Conservation (phyloP, 2,888 invertebrate species). For the Eugnorisma glareosa region DNA sequence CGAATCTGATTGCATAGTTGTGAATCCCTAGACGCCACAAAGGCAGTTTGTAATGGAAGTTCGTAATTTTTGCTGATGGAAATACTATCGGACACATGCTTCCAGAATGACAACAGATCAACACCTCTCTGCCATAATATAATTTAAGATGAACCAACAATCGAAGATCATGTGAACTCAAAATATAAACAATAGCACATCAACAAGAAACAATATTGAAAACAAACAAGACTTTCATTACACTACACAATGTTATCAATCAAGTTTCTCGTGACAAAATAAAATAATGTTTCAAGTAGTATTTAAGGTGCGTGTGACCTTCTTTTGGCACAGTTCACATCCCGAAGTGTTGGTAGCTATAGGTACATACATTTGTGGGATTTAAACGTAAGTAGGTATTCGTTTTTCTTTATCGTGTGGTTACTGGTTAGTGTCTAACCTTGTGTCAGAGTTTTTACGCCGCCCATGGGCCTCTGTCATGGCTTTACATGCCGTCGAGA, state of each 20-base stretch:
- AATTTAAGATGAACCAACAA: constrained; percentile 5
- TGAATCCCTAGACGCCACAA: too few relatives aligned
- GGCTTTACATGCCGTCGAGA: too few relatives aligned
- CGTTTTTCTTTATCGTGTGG: too few relatives aligned
- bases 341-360: background rate
- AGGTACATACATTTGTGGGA: background rate
- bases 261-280: background rate
- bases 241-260: background rate
- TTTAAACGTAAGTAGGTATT: background rate
- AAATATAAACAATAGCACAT: constrained; percentile 13
- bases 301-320: background rate
- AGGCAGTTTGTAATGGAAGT: too few relatives aligned
- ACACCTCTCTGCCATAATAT: background rate
- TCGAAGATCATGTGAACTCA: background rate
- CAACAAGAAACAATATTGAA: background rate
- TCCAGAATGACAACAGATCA: background rate
- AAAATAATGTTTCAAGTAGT: constrained; percentile 4
- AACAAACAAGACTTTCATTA: background rate
- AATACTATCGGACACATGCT: background rate
- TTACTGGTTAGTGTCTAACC: too few relatives aligned
- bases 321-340: background rate
- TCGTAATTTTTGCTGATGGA: background rate
- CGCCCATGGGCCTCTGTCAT: too few relatives aligned
- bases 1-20: too few relatives aligned
- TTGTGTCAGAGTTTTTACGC: too few relatives aligned